phyloP scores from a whole-genome alignment of 2,113 vertebrate species.

The Psophia crepitans region DNA sequence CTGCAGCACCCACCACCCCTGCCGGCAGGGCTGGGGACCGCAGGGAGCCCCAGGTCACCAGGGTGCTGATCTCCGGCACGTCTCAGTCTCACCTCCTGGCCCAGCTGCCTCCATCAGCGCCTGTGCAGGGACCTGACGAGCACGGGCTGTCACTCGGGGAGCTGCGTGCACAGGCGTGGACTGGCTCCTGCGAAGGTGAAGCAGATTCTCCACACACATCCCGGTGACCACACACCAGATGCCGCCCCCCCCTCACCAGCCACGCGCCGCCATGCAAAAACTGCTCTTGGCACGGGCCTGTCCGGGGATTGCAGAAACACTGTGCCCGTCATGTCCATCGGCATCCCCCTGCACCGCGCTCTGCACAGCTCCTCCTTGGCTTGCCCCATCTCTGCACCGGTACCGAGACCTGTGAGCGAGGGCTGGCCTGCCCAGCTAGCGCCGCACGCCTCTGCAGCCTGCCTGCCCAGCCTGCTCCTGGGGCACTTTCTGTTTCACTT shows the following conservation, averaged over 20 bases:
- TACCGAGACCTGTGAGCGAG: not conserved
- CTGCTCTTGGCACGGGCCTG: not conserved
- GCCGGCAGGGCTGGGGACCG: accelerated
- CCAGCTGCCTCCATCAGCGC: not conserved
- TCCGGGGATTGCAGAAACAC: too few relatives aligned
- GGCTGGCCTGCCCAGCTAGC: not conserved
- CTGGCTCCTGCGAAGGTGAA: not conserved
- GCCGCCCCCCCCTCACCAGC: too few relatives aligned
- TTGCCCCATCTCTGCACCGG: too few relatives aligned
- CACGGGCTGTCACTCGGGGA: not conserved
- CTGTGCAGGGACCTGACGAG: not conserved
- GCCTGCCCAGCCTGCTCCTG: accelerated
- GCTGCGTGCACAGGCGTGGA: accelerated
- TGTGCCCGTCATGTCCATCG: too few relatives aligned
- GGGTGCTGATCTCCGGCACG: accelerated
- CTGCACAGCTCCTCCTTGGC: not conserved
- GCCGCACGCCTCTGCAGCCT: not conserved
- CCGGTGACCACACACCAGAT: accelerated
- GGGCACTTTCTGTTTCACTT: not conserved
- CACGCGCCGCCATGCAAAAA: accelerated
- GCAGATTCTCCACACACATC: not conserved
- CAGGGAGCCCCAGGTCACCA: accelerated
- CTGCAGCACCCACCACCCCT: not conserved
- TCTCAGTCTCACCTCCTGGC: accelerated
- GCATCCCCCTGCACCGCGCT: not conserved